Evolutionary conservation across 2,888 invertebrate genomes (phyloP).

Genomic region (Tipula lateralis): DNA sequence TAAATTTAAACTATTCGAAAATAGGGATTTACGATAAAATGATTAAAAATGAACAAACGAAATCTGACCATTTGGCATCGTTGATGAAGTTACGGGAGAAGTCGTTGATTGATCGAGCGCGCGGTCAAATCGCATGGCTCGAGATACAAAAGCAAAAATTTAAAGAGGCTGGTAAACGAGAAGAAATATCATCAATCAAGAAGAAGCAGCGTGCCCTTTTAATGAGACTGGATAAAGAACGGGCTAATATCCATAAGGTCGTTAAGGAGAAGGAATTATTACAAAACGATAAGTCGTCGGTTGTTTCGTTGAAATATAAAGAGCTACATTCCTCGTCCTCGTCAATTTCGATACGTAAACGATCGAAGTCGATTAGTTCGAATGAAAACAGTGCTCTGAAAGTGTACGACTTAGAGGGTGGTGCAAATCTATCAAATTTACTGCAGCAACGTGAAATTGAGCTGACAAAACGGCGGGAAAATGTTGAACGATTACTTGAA

Average conservation of each 20-base stretch:
- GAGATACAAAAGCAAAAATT: slow-evolving; percentile 61
- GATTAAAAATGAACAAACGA: slow-evolving; percentile 61
- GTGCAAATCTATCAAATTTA: slow-evolving; percentile 38
- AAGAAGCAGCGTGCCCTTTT: slow-evolving; percentile 65
- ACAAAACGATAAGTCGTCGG: background rate
- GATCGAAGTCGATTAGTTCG: slow-evolving; percentile 29
- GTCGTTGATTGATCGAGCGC: slow-evolving; percentile 61
- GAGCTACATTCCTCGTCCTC: background rate
- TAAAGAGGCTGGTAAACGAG: slow-evolving; percentile 52
- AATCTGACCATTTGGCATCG: slow-evolving; percentile 61
- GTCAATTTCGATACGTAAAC: slow-evolving; percentile 30
- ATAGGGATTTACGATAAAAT: slow-evolving; percentile 55
- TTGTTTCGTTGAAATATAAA: background rate
- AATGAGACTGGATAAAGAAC: slow-evolving; percentile 61
- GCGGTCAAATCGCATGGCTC: slow-evolving; percentile 59
- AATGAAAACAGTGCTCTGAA: slow-evolving; percentile 32
- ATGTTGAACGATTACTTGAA: slow-evolving; percentile 52
- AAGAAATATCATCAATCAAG: slow-evolving; percentile 56
- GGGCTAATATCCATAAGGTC: slow-evolving; percentile 61
- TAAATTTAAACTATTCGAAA: slow-evolving; percentile 41
- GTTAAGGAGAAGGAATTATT: background rate
- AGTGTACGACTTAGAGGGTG: slow-evolving; percentile 37
- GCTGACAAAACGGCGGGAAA: slow-evolving; percentile 49
- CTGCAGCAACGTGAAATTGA: slow-evolving; percentile 51
- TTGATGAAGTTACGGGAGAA: slow-evolving; percentile 63